Base-by-base conservation (phyloP, 1,140 invertebrate genomes). In the Drosophila pallidifrons region DNA sequence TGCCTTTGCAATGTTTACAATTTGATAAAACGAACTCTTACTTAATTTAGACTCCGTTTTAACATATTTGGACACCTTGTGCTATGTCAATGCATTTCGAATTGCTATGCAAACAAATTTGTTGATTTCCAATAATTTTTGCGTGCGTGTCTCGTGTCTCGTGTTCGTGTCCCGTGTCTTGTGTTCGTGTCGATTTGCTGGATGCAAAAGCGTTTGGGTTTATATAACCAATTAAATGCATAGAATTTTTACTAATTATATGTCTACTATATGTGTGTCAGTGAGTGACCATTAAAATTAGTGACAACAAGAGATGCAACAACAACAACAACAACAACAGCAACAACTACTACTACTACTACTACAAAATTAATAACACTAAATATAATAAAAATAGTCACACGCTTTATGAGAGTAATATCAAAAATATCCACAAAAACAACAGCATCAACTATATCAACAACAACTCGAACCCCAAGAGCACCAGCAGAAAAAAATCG, bases 401-500 rank as follows among this genome's bases (percentile, higher is more conserved):
- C 10, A 52, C 28, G 7, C 25, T 7, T 47, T 47, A 2, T 20
- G 6, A 47, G 2, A 47, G 15, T 20, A 47, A 47, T 13, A 16
- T 55, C 51, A 51, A 71, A 16, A 59, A 46, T 60, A 63, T 55
- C 52, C 68, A 75, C 61, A 57, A 70, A 63, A 73, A 55, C 67
- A 63, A 59, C 43, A 75, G 66, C n/a, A 32, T 32, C 32, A 32
- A 32, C 32, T 38, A 47, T 55, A 38, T 43, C 20, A n/a, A 57
- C 28, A 52, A 69, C 28, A 69, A 70, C 49, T 61, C 35, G n/a
- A 71, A 41, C 28, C 47, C 51, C 58, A 74, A 20, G 38, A 66
- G 77, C 20, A 78, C 69, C 60, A 74, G 66, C 45, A 72, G 59
- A 28, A 79, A 69, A 69, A 47, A 77, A 68, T 43, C 70, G 66